A percentile compares a stretch with the other conserved stretches of the same genome.
phyloP scores from a whole-genome alignment of 2,888 invertebrate species.

The Drosophila anceps region DNA sequence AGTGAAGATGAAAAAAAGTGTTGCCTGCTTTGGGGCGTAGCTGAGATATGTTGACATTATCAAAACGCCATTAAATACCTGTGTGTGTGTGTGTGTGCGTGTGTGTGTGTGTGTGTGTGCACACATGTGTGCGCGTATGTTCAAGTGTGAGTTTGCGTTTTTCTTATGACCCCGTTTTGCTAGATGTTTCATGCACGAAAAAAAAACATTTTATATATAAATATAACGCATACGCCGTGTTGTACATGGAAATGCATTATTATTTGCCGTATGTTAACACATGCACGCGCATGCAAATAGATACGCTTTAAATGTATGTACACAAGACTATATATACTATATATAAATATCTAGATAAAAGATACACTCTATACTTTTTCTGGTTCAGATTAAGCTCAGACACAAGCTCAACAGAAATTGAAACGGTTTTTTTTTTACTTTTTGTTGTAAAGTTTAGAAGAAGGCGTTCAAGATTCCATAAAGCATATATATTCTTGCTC shows the following conservation, averaged over 20 bases:
- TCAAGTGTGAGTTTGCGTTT: constrained; percentile 33
- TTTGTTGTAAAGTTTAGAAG: not conserved
- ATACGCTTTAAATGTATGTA: not conserved
- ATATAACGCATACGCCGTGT: constrained; percentile 43
- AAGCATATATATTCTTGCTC: not conserved
- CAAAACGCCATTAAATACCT: constrained; percentile 53
- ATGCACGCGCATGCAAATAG: constrained; percentile 16
- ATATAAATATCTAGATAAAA: not conserved
- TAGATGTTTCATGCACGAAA: constrained; percentile 30
- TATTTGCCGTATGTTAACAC: constrained; percentile 35
- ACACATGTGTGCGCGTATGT: too few relatives aligned
- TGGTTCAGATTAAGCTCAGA: not conserved
- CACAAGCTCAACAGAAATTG: not conserved
- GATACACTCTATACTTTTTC: not conserved
- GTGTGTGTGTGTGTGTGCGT: not conserved
- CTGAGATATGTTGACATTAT: constrained; percentile 51
- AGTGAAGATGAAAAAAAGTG: constrained; percentile 33
- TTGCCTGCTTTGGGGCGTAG: constrained; percentile 52
- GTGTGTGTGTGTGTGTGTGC: not conserved
- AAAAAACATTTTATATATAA: not conserved
- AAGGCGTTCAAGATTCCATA: not conserved
- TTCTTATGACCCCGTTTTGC: constrained; percentile 31
- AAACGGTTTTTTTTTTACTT: not conserved
- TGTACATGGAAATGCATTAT: constrained; percentile 39
- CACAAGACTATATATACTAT: not conserved